phyloP scores from a whole-genome alignment of 2,888 invertebrate genomes.

The Malthinus seriepunctatus region DNA sequence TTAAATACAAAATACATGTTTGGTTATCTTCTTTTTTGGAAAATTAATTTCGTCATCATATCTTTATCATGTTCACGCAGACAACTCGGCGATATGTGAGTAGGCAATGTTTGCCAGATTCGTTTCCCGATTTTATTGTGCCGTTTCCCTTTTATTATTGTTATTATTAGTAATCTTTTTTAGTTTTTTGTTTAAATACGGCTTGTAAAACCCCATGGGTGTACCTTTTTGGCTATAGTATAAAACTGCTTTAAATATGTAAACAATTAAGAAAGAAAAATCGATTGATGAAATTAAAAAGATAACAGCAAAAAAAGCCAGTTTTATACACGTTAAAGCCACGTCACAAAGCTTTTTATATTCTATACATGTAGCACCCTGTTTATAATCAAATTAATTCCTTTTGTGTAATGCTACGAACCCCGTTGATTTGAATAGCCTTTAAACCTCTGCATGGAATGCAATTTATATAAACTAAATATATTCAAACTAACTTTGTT shows the following conservation, averaged over 20 bases:
- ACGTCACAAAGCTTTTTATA: slow-evolving; percentile 26
- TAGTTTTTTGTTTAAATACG: slow-evolving; percentile 24
- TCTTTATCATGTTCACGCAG: slow-evolving; percentile 52
- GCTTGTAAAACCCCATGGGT: slow-evolving; percentile 30
- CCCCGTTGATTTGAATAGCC: slow-evolving; percentile 17
- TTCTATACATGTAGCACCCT: slow-evolving; percentile 27
- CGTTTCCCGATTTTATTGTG: slow-evolving; percentile 44
- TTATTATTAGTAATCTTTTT: slow-evolving; percentile 24
- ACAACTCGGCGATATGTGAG: slow-evolving; percentile 55
- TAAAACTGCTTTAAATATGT: slow-evolving; percentile 16
- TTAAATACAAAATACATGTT: slow-evolving; percentile 18
- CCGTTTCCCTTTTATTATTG: slow-evolving; percentile 23
- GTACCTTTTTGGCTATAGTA: slow-evolving; percentile 24
- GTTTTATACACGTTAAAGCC: slow-evolving; percentile 25
- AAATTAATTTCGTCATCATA: slow-evolving; percentile 37
- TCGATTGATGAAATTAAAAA: neutral
- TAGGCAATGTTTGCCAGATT: slow-evolving; percentile 48
- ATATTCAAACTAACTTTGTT: neutral
- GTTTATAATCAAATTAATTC: slow-evolving; percentile 20
- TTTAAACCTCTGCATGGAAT: slow-evolving; percentile 23
- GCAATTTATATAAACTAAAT: slow-evolving; percentile 7
- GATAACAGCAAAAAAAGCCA: neutral
- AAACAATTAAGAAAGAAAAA: neutral
- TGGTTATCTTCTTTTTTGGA: slow-evolving; percentile 17
- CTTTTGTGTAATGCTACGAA: slow-evolving; percentile 23